Conservation (phyloP, 2,797 vertebrate species). For the Anniella stebbinsi region DNA sequence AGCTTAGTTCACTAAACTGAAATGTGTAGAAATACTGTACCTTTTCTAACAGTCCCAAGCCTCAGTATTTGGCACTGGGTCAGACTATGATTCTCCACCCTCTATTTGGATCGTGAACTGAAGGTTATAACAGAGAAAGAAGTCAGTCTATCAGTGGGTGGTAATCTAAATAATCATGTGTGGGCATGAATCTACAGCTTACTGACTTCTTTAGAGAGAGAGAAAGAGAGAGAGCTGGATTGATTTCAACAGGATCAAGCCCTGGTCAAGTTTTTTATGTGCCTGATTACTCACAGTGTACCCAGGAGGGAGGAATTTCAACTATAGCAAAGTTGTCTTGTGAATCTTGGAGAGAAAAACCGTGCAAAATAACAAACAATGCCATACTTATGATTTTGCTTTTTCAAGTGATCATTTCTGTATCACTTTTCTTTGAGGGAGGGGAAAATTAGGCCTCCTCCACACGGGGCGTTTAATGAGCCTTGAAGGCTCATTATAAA, state of each 20-base stretch:
- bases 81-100: background rate
- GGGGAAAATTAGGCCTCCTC: background rate
- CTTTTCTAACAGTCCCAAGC: background rate
- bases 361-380: background rate
- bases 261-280: background rate
- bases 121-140: conserved; percentile 6
- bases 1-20: background rate
- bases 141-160: background rate
- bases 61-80: background rate
- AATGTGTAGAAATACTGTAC: background rate
- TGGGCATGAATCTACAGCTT: conserved; percentile 4
- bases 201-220: background rate
- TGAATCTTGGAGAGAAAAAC: background rate
- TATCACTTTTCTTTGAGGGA: background rate
- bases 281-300: background rate
- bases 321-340: background rate
- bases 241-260: background rate
- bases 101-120: background rate
- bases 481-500: too few relatives aligned
- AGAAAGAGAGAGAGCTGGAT: background rate
- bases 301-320: background rate
- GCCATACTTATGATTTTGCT: background rate
- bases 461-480: too few relatives aligned
- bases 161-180: conserved; percentile 18
- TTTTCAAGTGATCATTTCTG: background rate